Conservation (phyloP, 2,797 vertebrate species). For the Pipistrellus pipistrellus region DNA sequence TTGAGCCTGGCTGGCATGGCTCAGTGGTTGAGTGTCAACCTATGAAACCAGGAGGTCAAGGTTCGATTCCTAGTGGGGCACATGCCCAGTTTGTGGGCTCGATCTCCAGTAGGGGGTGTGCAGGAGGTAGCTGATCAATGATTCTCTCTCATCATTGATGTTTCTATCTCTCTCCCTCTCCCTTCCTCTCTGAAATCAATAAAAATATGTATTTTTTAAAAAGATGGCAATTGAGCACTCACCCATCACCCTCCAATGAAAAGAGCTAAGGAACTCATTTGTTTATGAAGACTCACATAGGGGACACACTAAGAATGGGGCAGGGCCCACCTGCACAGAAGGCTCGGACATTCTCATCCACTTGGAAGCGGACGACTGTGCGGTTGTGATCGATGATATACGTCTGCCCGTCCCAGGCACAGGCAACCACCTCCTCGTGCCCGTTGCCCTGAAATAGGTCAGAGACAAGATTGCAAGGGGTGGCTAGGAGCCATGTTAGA, state of each 20-base stretch:
- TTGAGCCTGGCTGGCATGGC: too few relatives aligned
- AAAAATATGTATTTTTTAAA: too few relatives aligned
- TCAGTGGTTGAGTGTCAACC: too few relatives aligned
- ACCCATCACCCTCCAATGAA: background rate
- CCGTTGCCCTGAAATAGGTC: conserved; percentile 93
- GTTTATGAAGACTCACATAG: background rate
- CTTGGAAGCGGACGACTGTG: conserved; percentile 97
- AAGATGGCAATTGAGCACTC: background rate
- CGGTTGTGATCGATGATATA: conserved; percentile 98
- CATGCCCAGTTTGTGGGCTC: too few relatives aligned
- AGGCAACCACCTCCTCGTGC: conserved; percentile 97
- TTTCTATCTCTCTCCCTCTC: too few relatives aligned
- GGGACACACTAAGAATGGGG: accelerated
- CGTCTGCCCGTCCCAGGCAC: conserved; percentile 98
- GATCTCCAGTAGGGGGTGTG: too few relatives aligned
- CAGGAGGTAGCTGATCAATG: too few relatives aligned
- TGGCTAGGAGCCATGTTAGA: background rate
- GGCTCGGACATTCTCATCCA: conserved; percentile 98
- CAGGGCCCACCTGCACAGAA: conserved; percentile 95
- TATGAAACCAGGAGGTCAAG: too few relatives aligned
- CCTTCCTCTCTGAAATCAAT: too few relatives aligned
- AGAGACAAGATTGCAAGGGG: background rate
- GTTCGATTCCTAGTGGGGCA: too few relatives aligned
- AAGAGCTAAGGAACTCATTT: background rate
- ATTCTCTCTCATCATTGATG: too few relatives aligned